phyloP scores from a whole-genome alignment of 1,140 invertebrate genomes.

The Drosophila orosa region DNA sequence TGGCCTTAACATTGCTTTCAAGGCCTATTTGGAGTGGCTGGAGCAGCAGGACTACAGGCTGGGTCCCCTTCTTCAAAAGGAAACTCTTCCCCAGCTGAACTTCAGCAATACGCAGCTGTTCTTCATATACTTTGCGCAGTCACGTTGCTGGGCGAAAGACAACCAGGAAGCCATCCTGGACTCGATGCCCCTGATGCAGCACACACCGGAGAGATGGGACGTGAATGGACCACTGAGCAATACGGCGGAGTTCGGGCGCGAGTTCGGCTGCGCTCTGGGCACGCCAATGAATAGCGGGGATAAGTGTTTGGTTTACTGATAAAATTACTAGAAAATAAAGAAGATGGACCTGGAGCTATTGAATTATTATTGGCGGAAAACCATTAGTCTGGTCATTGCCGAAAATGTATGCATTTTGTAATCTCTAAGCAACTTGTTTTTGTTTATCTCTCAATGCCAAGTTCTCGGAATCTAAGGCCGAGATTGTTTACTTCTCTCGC shows the following conservation, averaged over 20 bases:
- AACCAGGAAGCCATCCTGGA: conserved; percentile 40
- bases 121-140: conserved; percentile 89
- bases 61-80: conserved; percentile 32
- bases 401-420: no score
- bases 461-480: conserved; percentile 37
- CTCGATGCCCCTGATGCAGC: conserved; percentile 60
- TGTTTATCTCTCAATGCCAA: conserved; percentile 44
- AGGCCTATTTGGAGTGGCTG: conserved; percentile 85
- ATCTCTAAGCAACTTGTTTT: conserved; percentile 5
- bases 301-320: conserved; percentile 71
- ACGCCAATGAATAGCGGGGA: conserved; percentile 75
- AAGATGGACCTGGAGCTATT: background rate
- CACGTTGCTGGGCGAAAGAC: conserved; percentile 58
- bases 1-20: conserved; percentile 87
- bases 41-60: conserved; percentile 41
- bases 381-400: no score
- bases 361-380: background rate
- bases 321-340: background rate
- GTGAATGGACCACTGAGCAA: conserved; percentile 75
- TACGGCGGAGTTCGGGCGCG: conserved; percentile 65
- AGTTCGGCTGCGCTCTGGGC: conserved; percentile 68
- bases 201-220: conserved; percentile 66
- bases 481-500: conserved; percentile 65
- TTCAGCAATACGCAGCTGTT: conserved; percentile 88
- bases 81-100: conserved; percentile 68